phyloP scores from a whole-genome alignment of 2,113 vertebrate genomes.

The Osmerus mordax region DNA sequence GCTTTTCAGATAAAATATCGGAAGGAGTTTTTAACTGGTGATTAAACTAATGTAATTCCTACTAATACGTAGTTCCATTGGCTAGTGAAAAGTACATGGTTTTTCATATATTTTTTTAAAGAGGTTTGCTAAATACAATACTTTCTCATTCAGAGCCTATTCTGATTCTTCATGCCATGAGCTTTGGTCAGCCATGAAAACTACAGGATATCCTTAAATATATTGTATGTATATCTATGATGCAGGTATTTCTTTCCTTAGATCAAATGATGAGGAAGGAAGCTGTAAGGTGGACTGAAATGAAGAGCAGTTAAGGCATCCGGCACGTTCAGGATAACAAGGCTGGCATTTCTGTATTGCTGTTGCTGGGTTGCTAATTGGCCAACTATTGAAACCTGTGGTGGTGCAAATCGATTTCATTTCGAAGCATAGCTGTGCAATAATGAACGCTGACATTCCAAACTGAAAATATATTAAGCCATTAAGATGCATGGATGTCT shows the following conservation, averaged over 20 bases:
- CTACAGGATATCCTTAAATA: not conserved
- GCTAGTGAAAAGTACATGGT: too few relatives aligned
- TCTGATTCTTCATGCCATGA: slow-evolving; percentile 48
- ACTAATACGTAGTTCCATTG: too few relatives aligned
- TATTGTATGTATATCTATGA: not conserved
- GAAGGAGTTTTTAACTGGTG: not conserved
- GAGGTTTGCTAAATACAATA: not conserved
- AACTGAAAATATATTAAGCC: slow-evolving; percentile 22
- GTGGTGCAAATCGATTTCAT: not conserved
- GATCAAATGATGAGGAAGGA: slow-evolving; percentile 8
- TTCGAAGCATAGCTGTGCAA: slow-evolving; percentile 1
- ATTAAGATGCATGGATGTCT: too few relatives aligned
- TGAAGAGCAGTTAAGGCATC: slow-evolving; percentile 22
- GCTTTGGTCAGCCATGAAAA: slow-evolving; percentile 38
- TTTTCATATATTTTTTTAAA: too few relatives aligned
- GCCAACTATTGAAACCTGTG: slow-evolving; percentile 12
- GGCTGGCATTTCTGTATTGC: not conserved
- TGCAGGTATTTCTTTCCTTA: not conserved
- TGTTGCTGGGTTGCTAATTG: not conserved
- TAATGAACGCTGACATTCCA: slow-evolving; percentile 2
- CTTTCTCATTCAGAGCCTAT: slow-evolving; percentile 5
- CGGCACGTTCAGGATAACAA: not conserved
- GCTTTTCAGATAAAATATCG: slow-evolving; percentile 6
- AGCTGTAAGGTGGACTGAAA: slow-evolving; percentile 34
- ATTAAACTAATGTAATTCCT: too few relatives aligned